These are phyloP conservation scores for Eutolmus rufibarbis DNA, from an alignment of 2,888 invertebrate genomes.

Conservation along the genomic window DNA sequence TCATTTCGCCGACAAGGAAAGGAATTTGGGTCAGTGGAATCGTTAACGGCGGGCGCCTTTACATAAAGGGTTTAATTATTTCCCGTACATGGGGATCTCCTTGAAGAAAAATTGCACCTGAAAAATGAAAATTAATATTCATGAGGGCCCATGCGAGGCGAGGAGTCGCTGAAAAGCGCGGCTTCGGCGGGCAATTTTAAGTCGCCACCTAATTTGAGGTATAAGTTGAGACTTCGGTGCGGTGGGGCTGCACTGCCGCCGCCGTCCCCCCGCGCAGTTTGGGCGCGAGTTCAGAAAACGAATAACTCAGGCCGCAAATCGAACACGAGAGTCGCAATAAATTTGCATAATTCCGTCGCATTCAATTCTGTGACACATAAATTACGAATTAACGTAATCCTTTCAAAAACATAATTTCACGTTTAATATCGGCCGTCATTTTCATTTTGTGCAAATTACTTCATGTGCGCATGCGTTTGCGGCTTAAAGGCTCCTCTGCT, in stretches of 20 bases:
- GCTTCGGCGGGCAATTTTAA: not conserved
- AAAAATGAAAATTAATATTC: not conserved
- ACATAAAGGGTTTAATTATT: conserved; percentile 26
- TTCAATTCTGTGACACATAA: conserved; percentile 64
- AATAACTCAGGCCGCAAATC: conserved; percentile 46
- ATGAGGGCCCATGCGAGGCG: not conserved
- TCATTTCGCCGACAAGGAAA: not conserved
- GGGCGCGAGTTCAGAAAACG: conserved; percentile 38
- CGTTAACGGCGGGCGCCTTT: not conserved
- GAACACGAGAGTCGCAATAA: conserved; percentile 56
- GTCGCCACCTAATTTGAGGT: conserved; percentile 25
- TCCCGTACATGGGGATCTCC: not conserved
- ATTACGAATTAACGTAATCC: conserved; percentile 63
- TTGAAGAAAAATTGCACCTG: conserved; percentile 20
- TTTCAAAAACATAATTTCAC: conserved; percentile 52
- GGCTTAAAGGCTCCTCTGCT: not conserved
- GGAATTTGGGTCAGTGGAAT: conserved; percentile 13
- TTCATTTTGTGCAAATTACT: conserved; percentile 52
- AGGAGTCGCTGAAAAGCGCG: not conserved
- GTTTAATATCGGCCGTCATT: conserved; percentile 51
- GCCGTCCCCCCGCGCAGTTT: not conserved
- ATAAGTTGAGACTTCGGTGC: not conserved
- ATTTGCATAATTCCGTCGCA: conserved; percentile 63
- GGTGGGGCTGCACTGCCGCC: not conserved
- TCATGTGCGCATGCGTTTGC: conserved; percentile 37